Conservation (phyloP, 2,113 vertebrate species). For the Prolemur simus region DNA sequence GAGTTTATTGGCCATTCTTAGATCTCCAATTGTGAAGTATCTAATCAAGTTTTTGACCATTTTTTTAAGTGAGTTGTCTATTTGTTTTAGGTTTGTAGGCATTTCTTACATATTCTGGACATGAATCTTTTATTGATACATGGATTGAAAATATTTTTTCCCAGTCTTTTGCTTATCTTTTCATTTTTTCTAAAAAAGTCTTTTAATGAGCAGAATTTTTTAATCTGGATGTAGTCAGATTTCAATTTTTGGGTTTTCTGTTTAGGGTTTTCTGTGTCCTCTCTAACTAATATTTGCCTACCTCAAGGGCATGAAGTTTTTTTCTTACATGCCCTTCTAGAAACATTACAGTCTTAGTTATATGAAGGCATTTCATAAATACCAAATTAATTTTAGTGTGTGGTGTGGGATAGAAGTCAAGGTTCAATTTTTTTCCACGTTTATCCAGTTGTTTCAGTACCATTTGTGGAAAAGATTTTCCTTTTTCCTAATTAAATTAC, state of each 20-base stretch:
- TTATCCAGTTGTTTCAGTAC: background rate
- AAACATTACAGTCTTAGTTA: background rate
- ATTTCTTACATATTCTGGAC: background rate
- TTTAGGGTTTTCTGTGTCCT: background rate
- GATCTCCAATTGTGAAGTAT: background rate
- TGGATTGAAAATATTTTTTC: background rate
- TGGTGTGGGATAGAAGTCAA: background rate
- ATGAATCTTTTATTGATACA: conserved; percentile 21
- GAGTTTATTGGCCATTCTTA: background rate
- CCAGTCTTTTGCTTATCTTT: background rate
- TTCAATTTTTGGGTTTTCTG: background rate
- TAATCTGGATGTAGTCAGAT: background rate
- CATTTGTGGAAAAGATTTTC: conserved; percentile 18
- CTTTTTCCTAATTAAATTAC: conserved; percentile 14
- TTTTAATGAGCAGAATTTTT: background rate
- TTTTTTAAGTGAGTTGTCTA: background rate
- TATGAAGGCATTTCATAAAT: background rate
- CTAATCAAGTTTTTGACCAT: background rate
- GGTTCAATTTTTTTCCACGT: background rate
- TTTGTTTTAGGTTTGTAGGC: background rate
- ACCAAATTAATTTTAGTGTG: background rate
- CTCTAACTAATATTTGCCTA: background rate
- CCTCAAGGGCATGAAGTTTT: background rate
- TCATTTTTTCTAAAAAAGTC: background rate
- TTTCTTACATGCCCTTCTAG: background rate